Evolutionary conservation across 2,888 invertebrate species (phyloP), one percentile per base, ranked within the genome.

Genomic region (Drosophila acutilabella): DNA sequence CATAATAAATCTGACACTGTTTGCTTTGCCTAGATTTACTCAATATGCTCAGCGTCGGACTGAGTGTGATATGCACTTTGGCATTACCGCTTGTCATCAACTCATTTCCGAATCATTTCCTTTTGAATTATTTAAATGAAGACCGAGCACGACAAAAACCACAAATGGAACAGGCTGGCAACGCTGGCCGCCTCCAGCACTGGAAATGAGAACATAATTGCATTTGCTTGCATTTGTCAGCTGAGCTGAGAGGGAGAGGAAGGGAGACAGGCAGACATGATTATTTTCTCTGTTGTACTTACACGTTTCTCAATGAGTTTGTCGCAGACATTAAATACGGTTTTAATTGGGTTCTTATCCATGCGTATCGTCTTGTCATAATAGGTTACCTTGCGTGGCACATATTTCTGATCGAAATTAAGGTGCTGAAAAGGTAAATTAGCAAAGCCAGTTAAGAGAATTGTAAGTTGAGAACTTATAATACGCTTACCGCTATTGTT

Each of bases 341-440:
- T 98, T 88, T 97, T 95, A 74, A 99, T 98, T 0, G 98, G 98
- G 93, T 98, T 99, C 42, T 97, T 95, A 90, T 98, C 98, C 97
- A 98, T 98, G 64, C 96, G 94, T 86, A 98, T 97, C 6, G 97
- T 96, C 75, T 96, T 96, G 77, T 97, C 96, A 89, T 97, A 96
- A 88, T 98, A 97, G 0, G 96, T 96, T 7, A 97, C 95, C 56
- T 97, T 97, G 74, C 95, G 95, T 2, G 96, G 96, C 33, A 97
- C 96, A 90, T 96, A 96, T 70, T 95, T 95, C 72, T 95, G 94
- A 92, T 97, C 96, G 90, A 97, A 97, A 92, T 97, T 97, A 41
- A 97, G 93, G 90, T 96, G 96, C 97, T 98, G 93, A n/a, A 30
- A 30, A 7, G 30, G 30, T 30, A 30, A 30, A 30, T 30, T 8